Evolutionary conservation across 2,888 invertebrate genomes (phyloP).

Genomic region (Drosophila anomalata): DNA sequence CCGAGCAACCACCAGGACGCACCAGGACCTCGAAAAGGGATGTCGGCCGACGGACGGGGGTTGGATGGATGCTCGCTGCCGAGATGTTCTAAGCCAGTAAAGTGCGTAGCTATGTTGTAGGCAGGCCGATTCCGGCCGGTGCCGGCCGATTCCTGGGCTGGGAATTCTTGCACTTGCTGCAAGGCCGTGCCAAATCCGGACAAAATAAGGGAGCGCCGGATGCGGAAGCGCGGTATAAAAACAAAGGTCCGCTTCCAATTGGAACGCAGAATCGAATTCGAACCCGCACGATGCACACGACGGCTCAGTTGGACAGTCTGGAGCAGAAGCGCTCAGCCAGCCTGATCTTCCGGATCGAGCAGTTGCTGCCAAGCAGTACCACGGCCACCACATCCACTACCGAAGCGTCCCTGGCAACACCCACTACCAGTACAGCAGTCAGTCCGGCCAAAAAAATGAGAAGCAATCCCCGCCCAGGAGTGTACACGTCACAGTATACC

Average conservation of each 20-base stretch:
- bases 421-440: conserved; percentile 21
- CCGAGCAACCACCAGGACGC: conserved; percentile 61
- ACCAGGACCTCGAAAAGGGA: conserved; percentile 52
- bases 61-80: conserved; percentile 25
- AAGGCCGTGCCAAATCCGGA: conserved; percentile 81
- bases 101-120: conserved; percentile 73
- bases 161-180: conserved; percentile 84
- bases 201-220: conserved; percentile 58
- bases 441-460: conserved; percentile 46
- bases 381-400: conserved; percentile 20
- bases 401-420: conserved; percentile 8
- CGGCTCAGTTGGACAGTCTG: conserved; percentile 69
- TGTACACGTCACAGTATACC: conserved; percentile 76
- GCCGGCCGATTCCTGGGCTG: conserved; percentile 77
- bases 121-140: conserved; percentile 45
- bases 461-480: conserved; percentile 64
- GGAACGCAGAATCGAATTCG: conserved; percentile 80
- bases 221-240: conserved; percentile 75
- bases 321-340: conserved; percentile 73
- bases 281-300: conserved; percentile 72
- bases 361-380: conserved; percentile 28
- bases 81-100: conserved; percentile 49
- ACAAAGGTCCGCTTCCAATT: conserved; percentile 76
- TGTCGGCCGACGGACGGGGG: conserved; percentile 31
- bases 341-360: conserved; percentile 72